Evolutionary conservation across 2,888 invertebrate genomes (phyloP), one percentile per base, ranked within the genome.

Genomic region (Xestia sexstrigata): DNA sequence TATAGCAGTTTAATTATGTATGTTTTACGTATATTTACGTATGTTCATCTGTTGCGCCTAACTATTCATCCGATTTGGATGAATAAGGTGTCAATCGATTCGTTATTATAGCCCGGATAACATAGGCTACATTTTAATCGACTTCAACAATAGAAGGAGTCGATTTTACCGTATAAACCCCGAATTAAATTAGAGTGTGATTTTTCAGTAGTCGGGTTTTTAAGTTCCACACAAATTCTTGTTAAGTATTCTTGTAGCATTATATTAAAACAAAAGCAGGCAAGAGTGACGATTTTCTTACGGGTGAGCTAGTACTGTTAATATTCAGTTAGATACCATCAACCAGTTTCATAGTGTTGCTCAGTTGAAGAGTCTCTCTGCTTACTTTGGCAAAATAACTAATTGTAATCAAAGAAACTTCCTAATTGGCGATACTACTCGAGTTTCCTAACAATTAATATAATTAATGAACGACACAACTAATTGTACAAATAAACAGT

Each of bases 321-420:
- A 47, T 20, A 49, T 35, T 49, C 26, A 76, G 35, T 35, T 79
- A 17, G 17, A 8, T 58, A 35, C 35, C 15, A 42, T 45, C n/a
- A 47, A 52, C 62, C n/a, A 30, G 60, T n/a, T 20, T 52, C 23
- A 39, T n/a, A 42, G 23, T 20, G 20, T 20, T 11, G 2, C 60
- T 60, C 42, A 39, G 15, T 67, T 45, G 60, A 49, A 42, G 62
- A 45, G 20, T 73, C 52, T 55, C n/a, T 26, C 26, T 30, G 58
- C 58, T 62, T 52, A 45, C 45, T 45, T 42, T n/a, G 71, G 17
- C 23, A 66, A 66, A 58, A 76, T 69, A 75, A 68, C 35, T 65
- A 55, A 74, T 73, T 81, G 47, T 74, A 69, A 74, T 81, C 58
- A 82, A 68, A 62, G 63, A 62, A 84, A 79, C 67, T 81, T 79